A percentile compares a stretch with the other conserved stretches of the same genome.
Evolutionary conservation across 2,888 invertebrate species (phyloP).

Genomic region (Rhagonycha lutea): DNA sequence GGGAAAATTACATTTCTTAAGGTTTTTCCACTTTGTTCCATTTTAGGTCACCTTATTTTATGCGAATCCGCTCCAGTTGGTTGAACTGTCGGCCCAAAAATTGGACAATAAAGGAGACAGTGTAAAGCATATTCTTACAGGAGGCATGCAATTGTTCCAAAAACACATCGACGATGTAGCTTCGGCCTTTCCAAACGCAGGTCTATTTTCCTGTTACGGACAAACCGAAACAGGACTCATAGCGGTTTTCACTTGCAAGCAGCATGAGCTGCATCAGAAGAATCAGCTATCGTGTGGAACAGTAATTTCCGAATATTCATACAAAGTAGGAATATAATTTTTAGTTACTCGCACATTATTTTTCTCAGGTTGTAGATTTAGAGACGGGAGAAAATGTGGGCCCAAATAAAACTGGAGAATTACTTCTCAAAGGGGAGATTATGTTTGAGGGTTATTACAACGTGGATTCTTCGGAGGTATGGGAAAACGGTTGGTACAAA

Average conservation of each 20-base stretch:
- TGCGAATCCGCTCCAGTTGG: not conserved
- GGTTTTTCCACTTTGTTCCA: not conserved
- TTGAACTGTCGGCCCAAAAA: not conserved
- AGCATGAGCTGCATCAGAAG: not conserved
- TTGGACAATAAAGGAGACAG: not conserved
- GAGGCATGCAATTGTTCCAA: constrained; percentile 27
- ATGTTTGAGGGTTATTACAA: constrained; percentile 56
- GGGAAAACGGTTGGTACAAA: constrained; percentile 56
- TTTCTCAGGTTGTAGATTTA: constrained; percentile 53
- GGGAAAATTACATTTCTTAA: not conserved
- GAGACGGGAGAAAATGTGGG: constrained; percentile 54
- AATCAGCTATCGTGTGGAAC: not conserved
- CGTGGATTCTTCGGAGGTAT: constrained; percentile 52
- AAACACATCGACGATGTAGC: constrained; percentile 22
- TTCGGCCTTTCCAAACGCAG: constrained; percentile 41
- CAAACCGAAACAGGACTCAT: constrained; percentile 14
- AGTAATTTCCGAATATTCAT: not conserved
- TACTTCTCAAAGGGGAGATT: constrained; percentile 55
- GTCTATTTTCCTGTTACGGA: constrained; percentile 29
- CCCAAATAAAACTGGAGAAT: constrained; percentile 58
- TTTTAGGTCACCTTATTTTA: not conserved
- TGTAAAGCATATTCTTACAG: constrained; percentile 15
- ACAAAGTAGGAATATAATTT: not conserved
- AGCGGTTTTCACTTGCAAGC: not conserved
- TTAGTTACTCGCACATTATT: not conserved